Conservation (phyloP, 2,113 vertebrate genomes). For the Aspidoscelis tigris region DNA sequence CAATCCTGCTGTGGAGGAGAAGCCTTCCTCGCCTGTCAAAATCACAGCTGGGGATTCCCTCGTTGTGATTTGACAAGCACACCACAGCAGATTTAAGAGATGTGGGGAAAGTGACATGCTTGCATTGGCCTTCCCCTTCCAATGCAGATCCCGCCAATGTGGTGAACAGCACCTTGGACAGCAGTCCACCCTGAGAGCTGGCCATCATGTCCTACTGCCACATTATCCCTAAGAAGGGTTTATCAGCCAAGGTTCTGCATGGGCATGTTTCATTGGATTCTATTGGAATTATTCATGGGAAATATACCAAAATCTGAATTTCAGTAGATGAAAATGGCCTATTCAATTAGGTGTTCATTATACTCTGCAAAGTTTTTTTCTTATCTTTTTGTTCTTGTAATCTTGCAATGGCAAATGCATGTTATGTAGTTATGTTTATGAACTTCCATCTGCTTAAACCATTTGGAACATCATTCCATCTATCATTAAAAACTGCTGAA, state of each 20-base stretch:
- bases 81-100: too few species aligned
- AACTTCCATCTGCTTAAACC: conserved; percentile 54
- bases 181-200: too few species aligned
- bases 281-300: not conserved
- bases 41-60: too few species aligned
- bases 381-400: conserved; percentile 24
- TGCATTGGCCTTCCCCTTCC: too few species aligned
- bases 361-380: conserved; percentile 33
- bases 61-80: too few species aligned
- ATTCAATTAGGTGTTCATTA: conserved; percentile 45
- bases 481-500: conserved; percentile 53
- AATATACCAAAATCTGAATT: not conserved
- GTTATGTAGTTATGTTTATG: conserved; percentile 48
- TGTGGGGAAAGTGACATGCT: too few species aligned
- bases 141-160: too few species aligned
- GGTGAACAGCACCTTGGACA: too few species aligned
- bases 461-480: conserved; percentile 55
- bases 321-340: not conserved
- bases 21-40: too few species aligned
- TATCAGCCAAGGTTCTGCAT: not conserved
- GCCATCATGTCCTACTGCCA: too few species aligned
- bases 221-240: not conserved
- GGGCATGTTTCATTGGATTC: not conserved
- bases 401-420: conserved; percentile 44
- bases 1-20: too few species aligned